These are phyloP conservation scores for Lophura nycthemera DNA, from an alignment of 2,113 vertebrate genomes.

Conservation along the genomic window DNA sequence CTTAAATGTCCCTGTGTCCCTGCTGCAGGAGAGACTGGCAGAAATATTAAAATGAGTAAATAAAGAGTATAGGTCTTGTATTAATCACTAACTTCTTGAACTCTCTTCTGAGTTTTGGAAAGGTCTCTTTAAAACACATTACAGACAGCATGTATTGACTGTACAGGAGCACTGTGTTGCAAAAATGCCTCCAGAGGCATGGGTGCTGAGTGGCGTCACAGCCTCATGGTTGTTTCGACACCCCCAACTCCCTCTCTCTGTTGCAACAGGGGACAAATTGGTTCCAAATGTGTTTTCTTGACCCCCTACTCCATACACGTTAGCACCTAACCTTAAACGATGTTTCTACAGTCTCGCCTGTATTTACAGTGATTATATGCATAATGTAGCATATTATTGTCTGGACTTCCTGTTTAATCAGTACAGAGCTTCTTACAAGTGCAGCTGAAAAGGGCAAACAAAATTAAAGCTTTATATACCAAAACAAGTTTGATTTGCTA, in stretches of 20 bases:
- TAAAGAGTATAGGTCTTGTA: background rate
- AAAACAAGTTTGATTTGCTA: constrained; percentile 91
- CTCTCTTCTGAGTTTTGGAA: constrained; percentile 44
- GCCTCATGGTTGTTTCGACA: background rate
- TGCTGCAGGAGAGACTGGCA: no score
- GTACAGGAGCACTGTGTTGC: background rate
- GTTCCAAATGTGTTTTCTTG: constrained; percentile 81
- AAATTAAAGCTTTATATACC: constrained; percentile 89
- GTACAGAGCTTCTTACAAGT: constrained; percentile 83
- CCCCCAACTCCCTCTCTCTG: constrained; percentile 51
- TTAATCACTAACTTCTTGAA: background rate
- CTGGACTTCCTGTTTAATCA: constrained; percentile 86
- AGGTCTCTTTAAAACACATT: constrained; percentile 27
- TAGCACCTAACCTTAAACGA: constrained; percentile 81
- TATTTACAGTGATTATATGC: constrained; percentile 88
- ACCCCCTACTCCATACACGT: constrained; percentile 76
- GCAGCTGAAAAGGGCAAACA: constrained; percentile 88
- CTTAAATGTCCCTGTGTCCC: no score
- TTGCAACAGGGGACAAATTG: constrained; percentile 76
- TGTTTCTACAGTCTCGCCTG: constrained; percentile 80
- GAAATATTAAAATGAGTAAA: background rate
- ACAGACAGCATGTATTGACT: background rate
- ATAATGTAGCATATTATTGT: constrained; percentile 88
- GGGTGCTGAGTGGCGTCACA: constrained; percentile 29
- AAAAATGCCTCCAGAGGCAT: constrained; percentile 28